phyloP scores from a whole-genome alignment of 2,888 invertebrate genomes.

The Latrodectus hesperus region DNA sequence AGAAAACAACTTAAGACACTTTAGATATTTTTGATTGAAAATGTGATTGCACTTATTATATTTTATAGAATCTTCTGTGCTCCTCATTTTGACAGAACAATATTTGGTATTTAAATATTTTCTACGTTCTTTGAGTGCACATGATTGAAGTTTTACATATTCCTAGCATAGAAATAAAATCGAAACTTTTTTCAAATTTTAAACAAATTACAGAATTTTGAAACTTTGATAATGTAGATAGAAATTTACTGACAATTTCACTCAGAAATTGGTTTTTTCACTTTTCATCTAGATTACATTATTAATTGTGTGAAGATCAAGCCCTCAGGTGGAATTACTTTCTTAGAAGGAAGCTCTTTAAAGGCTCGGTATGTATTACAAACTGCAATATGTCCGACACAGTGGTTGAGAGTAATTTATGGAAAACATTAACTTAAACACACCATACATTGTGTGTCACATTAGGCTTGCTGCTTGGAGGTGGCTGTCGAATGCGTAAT shows the following conservation, averaged over 20 bases:
- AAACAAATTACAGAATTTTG: background rate
- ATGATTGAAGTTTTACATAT: too few relatives aligned
- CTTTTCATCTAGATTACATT: background rate
- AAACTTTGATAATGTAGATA: background rate
- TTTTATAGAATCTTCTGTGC: too few relatives aligned
- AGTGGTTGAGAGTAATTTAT: conserved; percentile 41
- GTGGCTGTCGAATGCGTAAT: conserved; percentile 59
- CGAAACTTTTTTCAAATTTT: background rate
- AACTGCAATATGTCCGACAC: background rate
- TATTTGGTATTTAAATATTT: too few relatives aligned
- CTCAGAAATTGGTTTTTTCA: background rate
- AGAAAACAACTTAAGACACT: too few relatives aligned
- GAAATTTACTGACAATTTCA: background rate
- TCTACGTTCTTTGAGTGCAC: too few relatives aligned
- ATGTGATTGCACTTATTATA: too few relatives aligned
- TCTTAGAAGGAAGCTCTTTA: conserved; percentile 2
- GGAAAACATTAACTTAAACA: conserved; percentile 57
- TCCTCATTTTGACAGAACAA: too few relatives aligned
- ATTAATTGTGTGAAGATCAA: background rate
- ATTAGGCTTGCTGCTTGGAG: conserved; percentile 36
- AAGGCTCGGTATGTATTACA: background rate
- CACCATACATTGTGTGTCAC: conserved; percentile 62
- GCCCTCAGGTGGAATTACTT: background rate
- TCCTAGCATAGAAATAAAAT: background rate
- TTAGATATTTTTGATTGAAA: too few relatives aligned